A percentile compares a stretch with the other conserved stretches of the same genome.
Evolutionary conservation across 2,797 vertebrate genomes (phyloP).

Genomic region (Buphagus erythrorhynchus): DNA sequence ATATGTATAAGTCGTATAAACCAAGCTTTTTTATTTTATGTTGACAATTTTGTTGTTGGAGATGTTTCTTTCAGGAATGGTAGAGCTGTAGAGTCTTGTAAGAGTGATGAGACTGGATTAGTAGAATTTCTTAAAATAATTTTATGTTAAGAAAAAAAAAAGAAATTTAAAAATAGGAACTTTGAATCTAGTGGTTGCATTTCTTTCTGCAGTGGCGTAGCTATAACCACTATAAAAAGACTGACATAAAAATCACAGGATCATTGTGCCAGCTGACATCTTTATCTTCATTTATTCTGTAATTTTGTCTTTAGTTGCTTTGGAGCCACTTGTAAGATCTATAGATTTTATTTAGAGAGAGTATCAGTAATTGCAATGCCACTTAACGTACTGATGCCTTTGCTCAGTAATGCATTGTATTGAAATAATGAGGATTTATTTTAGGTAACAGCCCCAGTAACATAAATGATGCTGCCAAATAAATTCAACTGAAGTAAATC

Average conservation of each 20-base stretch:
- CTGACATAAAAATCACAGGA: background rate
- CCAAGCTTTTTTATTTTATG: background rate
- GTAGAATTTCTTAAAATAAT: background rate
- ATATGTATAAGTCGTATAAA: background rate
- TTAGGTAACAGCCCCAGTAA: background rate
- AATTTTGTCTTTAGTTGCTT: background rate
- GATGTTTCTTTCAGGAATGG: background rate
- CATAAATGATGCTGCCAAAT: background rate
- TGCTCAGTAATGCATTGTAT: background rate
- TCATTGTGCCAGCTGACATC: background rate
- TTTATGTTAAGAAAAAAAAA: background rate
- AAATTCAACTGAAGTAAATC: background rate
- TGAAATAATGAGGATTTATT: background rate
- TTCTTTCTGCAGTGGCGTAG: background rate
- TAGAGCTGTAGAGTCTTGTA: background rate
- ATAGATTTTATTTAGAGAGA: background rate
- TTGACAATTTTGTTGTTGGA: background rate
- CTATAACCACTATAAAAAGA: background rate
- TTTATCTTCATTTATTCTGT: background rate
- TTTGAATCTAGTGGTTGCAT: background rate
- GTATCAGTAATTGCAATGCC: background rate
- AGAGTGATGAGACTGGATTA: background rate
- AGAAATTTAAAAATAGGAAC: too few relatives aligned
- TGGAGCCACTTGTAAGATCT: background rate
- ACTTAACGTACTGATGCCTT: background rate